Percentiles rank a stretch among this genome's conserved stretches.
Evolutionary conservation across 2,888 invertebrate species (phyloP).

Genomic region (Tipula confusa): DNA sequence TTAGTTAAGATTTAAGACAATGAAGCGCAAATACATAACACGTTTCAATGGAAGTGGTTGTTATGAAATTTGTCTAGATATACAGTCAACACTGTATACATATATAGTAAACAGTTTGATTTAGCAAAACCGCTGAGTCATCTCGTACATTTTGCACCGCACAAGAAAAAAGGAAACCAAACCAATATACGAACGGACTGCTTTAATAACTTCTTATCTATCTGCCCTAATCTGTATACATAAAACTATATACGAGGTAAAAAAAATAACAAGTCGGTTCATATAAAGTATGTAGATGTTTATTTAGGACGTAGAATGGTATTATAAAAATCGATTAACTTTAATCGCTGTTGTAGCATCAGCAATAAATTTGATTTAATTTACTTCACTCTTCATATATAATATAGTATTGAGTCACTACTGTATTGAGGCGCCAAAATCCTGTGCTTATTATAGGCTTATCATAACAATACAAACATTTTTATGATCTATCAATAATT

Average conservation of each 20-base stretch:
- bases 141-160: neutral
- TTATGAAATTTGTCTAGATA: neutral
- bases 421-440: neutral
- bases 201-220: neutral
- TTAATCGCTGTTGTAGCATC: neutral
- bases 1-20: slow-evolving; percentile 12
- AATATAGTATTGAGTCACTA: too few relatives aligned
- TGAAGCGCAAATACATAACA: neutral
- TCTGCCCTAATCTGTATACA: neutral
- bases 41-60: neutral
- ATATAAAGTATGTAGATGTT: neutral
- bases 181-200: neutral
- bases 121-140: neutral
- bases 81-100: too few relatives aligned
- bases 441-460: neutral
- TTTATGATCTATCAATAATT: neutral
- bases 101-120: neutral
- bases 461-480: neutral
- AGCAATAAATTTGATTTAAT: neutral
- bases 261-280: neutral
- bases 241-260: neutral
- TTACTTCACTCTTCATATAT: neutral
- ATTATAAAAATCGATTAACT: neutral
- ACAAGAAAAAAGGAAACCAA: neutral
- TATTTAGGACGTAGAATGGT: neutral